Conservation (phyloP, 2,113 vertebrate genomes). For the Glaucomys volans region DNA sequence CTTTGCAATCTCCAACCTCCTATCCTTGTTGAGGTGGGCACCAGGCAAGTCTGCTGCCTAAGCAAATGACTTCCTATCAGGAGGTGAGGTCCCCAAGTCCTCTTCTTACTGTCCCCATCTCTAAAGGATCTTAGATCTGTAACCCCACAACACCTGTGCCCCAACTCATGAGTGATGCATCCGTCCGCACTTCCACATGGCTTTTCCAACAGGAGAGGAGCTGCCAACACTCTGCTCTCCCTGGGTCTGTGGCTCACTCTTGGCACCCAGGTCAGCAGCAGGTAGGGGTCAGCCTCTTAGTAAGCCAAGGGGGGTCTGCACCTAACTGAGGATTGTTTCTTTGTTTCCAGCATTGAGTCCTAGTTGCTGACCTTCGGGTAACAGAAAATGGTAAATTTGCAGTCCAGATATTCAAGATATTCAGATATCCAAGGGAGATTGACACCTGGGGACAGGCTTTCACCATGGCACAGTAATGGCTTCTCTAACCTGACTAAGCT, state of each 20-base stretch:
- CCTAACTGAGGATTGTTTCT: background rate
- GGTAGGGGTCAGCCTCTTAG: background rate
- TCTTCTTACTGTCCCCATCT: background rate
- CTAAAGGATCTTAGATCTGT: background rate
- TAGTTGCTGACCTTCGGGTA: background rate
- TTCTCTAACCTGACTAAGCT: background rate
- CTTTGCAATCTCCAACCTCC: background rate
- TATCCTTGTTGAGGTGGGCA: background rate
- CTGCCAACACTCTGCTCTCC: background rate
- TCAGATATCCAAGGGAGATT: background rate
- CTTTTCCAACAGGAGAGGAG: background rate
- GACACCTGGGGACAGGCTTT: background rate
- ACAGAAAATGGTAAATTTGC: background rate
- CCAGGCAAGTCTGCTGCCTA: background rate
- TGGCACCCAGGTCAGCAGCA: background rate
- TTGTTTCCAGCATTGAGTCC: background rate
- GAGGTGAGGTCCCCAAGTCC: background rate
- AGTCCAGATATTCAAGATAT: background rate
- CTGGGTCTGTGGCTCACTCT: too few relatives aligned
- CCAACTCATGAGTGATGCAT: background rate
- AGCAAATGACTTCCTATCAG: background rate
- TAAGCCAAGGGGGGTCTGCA: background rate
- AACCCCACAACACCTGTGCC: fast-evolving
- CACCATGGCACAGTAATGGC: background rate
- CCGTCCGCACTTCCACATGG: fast-evolving